phyloP scores from a whole-genome alignment of 2,113 vertebrate species.

The Prunella himalayana region DNA sequence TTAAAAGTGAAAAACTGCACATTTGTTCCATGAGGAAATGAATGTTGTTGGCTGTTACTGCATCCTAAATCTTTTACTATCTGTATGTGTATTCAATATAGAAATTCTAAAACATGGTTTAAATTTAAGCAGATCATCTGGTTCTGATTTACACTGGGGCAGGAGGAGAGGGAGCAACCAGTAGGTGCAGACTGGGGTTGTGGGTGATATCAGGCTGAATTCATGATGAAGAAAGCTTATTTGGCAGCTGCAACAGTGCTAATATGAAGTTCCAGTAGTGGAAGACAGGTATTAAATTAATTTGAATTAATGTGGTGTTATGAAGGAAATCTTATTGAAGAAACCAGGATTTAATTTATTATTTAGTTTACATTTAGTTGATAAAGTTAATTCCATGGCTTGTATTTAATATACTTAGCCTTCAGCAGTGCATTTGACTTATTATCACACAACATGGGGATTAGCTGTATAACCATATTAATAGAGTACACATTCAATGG shows the following conservation, averaged over 20 bases:
- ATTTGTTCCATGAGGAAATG: not conserved
- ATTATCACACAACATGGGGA: not conserved
- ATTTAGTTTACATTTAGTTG: not conserved
- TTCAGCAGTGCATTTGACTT: not conserved
- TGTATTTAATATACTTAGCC: not conserved
- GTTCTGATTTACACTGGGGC: not conserved
- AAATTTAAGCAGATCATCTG: not conserved
- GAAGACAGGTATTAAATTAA: not conserved
- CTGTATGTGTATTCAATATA: not conserved
- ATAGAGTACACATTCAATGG: not conserved
- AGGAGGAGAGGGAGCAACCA: not conserved
- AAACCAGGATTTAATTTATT: conserved; percentile 7
- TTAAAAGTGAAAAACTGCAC: not conserved
- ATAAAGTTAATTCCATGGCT: not conserved
- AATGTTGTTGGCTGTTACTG: not conserved
- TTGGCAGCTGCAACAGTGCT: not conserved
- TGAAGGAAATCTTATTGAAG: conserved; percentile 2
- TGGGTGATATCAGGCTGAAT: not conserved
- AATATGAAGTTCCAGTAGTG: not conserved
- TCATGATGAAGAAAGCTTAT: not conserved
- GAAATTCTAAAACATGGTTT: not conserved
- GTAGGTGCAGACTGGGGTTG: not conserved
- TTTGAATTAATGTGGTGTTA: not conserved
- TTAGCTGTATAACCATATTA: conserved; percentile 11
- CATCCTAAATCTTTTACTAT: not conserved